A percentile compares a stretch with the other conserved stretches of the same genome.
Conservation (phyloP, 2,888 invertebrate genomes). For the Drosophila yooni region DNA sequence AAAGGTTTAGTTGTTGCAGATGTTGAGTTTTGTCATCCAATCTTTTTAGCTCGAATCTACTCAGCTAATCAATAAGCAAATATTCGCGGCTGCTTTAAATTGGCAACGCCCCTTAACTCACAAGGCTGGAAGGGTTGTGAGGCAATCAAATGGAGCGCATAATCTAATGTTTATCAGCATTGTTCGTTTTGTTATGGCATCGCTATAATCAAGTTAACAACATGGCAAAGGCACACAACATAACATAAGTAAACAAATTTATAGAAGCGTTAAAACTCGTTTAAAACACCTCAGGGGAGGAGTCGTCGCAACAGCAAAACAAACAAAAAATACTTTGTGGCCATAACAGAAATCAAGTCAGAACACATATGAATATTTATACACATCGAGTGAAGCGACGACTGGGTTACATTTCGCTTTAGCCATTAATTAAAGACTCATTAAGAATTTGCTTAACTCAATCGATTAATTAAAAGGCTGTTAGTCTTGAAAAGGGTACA, state of each 20-base stretch:
- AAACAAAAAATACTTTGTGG: slow-evolving; percentile 27
- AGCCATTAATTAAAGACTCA: slow-evolving; percentile 81
- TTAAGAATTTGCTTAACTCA: slow-evolving; percentile 74
- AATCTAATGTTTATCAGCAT: slow-evolving; percentile 42
- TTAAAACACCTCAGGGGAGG: slow-evolving; percentile 78
- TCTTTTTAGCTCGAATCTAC: slow-evolving; percentile 5
- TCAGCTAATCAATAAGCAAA: slow-evolving; percentile 22
- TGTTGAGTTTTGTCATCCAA: slow-evolving; percentile 28
- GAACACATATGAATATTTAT: slow-evolving; percentile 63
- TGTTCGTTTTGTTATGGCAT: slow-evolving; percentile 48
- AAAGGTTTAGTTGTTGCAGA: background rate
- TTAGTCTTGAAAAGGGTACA: slow-evolving; percentile 55
- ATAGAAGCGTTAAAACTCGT: slow-evolving; percentile 68
- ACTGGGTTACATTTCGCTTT: slow-evolving; percentile 57
- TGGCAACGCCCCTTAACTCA: slow-evolving; percentile 34
- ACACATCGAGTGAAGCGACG: slow-evolving; percentile 28
- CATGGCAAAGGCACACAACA: slow-evolving; percentile 35
- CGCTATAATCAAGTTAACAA: slow-evolving; percentile 50
- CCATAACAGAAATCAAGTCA: slow-evolving; percentile 68
- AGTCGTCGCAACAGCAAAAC: slow-evolving; percentile 43
- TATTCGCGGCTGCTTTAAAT: slow-evolving; percentile 2
- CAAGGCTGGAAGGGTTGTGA: background rate
- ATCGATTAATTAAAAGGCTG: slow-evolving; percentile 76
- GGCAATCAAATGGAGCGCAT: slow-evolving; percentile 12
- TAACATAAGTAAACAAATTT: slow-evolving; percentile 47